Base-by-base conservation (phyloP, 2,888 invertebrate species). In the Gari tellinella region DNA sequence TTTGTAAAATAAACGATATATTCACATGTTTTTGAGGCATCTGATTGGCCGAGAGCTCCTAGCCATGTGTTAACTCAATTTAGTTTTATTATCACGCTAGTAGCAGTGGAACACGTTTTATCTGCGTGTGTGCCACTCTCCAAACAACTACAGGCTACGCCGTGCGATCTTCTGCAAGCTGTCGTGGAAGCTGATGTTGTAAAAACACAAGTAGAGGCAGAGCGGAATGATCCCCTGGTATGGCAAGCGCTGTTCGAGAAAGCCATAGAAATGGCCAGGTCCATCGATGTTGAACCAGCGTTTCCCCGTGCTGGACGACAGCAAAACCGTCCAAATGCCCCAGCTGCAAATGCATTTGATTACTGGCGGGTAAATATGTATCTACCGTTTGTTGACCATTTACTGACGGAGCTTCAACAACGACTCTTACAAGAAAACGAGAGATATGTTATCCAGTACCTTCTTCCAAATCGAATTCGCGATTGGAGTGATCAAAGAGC, bases 351-450 rank as follows among this genome's bases (percentile, higher is more conserved):
- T 3, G 19, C n/a, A 12, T 51, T 51, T 14, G 15, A 38, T 1
- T 49, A 49, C 51, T 61, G 61, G 49, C 12, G n/a, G 37, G 1
- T 8, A 10, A 61, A 61, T 23, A 38, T 49, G 41, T 61, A 4
- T 12, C 40, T 61, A n/a, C 55, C 63, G n/a, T 63, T 52, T 40
- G 8, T 46, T 7, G 60, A 43, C 41, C 52, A 40, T 17, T 21
- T 58, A 43, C 46, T 58, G 26, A 51, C 46, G 8, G 73, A 49
- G 40, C 68, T 64, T 15, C 31, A 48, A n/a, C 49, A 63, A 8
- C 52, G 67, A 3, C 74, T 68, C 14, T 57, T 72, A 23, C 53
- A 66, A 37, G 70, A 52, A 0, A 43, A 72, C 37, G 65, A 58
- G 25, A 66, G 57, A 5, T 66, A 52, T 43, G 63, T 19, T n/a